Conservation (phyloP, 2,113 vertebrate species). For the Gymnogyps californianus region DNA sequence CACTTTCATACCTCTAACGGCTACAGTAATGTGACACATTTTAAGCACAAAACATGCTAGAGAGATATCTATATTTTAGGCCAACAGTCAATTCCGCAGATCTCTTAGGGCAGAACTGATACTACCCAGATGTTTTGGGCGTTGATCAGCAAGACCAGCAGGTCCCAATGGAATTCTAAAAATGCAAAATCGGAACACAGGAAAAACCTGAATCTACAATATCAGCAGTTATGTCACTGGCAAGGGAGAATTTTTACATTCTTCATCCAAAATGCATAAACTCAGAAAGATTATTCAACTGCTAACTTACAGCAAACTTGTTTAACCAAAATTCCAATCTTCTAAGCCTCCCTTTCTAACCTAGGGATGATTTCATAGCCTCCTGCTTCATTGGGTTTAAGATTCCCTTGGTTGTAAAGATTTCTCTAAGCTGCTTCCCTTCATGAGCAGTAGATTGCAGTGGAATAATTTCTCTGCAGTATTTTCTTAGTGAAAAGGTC, state of each 20-base stretch:
- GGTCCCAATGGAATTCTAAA: background rate
- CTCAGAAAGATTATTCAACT: background rate
- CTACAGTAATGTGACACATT: background rate
- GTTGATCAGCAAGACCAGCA: background rate
- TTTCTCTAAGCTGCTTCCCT: background rate
- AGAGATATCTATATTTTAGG: background rate
- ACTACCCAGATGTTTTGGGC: background rate
- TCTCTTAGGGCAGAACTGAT: background rate
- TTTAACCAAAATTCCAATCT: background rate
- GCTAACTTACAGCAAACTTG: background rate
- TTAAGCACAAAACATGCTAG: background rate
- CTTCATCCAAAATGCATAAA: background rate
- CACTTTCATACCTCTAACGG: background rate
- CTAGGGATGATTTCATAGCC: background rate
- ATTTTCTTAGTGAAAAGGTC: background rate
- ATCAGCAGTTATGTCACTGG: background rate
- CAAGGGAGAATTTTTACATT: background rate
- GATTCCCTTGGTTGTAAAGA: background rate
- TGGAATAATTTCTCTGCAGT: background rate
- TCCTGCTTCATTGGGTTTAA: conserved; percentile 8
- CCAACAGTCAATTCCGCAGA: background rate
- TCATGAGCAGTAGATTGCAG: background rate
- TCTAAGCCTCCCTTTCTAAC: background rate
- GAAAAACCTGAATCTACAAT: background rate
- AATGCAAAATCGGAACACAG: background rate